Evolutionary conservation across 2,797 vertebrate species (phyloP).

Genomic region (Enteromius anoplus): DNA sequence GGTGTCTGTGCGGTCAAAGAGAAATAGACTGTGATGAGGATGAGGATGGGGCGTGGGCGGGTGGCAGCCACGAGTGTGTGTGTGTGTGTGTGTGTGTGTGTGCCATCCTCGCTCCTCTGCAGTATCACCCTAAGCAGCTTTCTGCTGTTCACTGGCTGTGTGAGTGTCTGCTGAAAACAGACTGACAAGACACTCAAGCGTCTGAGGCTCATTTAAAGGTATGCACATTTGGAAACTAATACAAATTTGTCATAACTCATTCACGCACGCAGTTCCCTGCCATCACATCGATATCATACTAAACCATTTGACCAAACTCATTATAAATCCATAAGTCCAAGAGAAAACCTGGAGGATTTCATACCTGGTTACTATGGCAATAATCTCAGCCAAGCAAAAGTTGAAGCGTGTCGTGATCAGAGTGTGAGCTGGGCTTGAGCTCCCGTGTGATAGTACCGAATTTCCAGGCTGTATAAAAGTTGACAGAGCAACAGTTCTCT

Average conservation of each 20-base stretch:
- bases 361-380: slow-evolving; percentile 53
- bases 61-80: neutral
- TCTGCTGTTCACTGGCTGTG: slow-evolving; percentile 31
- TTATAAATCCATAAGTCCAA: slow-evolving; percentile 28
- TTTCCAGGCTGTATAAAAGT: slow-evolving; percentile 28
- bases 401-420: slow-evolving; percentile 32
- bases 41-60: slow-evolving; percentile 37
- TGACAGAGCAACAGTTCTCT: slow-evolving; percentile 18
- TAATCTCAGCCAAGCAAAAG: slow-evolving; percentile 38
- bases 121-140: slow-evolving; percentile 48
- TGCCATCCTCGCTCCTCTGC: slow-evolving; percentile 19
- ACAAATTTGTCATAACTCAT: neutral
- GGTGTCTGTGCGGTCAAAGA: slow-evolving; percentile 37
- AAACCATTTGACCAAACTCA: slow-evolving; percentile 12
- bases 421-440: neutral
- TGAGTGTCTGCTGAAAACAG: slow-evolving; percentile 25
- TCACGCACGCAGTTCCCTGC: neutral
- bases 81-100: slow-evolving; percentile 10
- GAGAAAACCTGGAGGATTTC: slow-evolving; percentile 19
- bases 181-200: slow-evolving; percentile 34
- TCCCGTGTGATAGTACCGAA: neutral
- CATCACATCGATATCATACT: neutral
- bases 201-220: slow-evolving; percentile 36
- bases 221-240: neutral
- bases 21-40: slow-evolving; percentile 38